Conservation (phyloP, 2,888 invertebrate genomes). For the Tetheella fluctuosa region DNA sequence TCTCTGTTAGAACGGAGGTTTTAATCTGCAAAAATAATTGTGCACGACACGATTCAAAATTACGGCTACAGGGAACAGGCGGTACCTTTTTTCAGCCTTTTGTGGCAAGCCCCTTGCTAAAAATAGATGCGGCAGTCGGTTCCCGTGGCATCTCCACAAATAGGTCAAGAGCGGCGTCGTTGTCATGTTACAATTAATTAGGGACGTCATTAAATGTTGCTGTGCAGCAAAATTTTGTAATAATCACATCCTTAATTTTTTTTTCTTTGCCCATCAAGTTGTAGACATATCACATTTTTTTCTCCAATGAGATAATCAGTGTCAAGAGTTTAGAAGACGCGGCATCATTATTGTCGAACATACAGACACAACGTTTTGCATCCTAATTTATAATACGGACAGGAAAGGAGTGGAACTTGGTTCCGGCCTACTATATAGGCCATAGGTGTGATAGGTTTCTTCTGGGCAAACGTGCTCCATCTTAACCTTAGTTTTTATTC, state of each 20-base stretch:
- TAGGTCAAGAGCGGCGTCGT: constrained; percentile 32
- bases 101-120: constrained; percentile 18
- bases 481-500: too few species aligned
- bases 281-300: background rate
- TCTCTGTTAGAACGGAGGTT: background rate
- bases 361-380: too few species aligned
- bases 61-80: background rate
- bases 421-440: too few species aligned
- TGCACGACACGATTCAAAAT: background rate
- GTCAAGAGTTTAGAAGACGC: background rate
- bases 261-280: too few species aligned
- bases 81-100: background rate
- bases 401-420: too few species aligned
- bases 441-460: too few species aligned
- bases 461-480: too few species aligned
- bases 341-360: too few species aligned
- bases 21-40: background rate
- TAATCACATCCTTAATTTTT: too few species aligned
- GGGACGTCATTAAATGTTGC: background rate
- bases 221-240: background rate
- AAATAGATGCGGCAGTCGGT: constrained; percentile 23
- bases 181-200: background rate
- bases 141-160: constrained; percentile 16
- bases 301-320: background rate
- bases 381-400: too few species aligned